A percentile compares a stretch with the other conserved stretches of the same genome.
These are phyloP conservation scores for Lycaena phlaeas DNA, from an alignment of 2,888 invertebrate species.

Conservation along the genomic window DNA sequence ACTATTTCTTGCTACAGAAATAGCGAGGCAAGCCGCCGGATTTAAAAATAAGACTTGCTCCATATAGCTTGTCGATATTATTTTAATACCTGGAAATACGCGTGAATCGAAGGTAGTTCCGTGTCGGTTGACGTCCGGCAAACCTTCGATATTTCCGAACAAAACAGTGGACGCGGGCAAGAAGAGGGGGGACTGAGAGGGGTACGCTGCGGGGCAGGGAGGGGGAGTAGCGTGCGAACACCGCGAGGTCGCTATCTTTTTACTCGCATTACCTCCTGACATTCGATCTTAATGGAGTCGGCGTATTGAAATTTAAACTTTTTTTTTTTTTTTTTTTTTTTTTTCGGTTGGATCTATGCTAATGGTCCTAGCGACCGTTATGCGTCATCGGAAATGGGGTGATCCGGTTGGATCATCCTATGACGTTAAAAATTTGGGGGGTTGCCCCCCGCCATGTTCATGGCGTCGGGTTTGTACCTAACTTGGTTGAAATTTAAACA, in stretches of 20 bases:
- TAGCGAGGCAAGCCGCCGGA: not conserved
- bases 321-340: no score
- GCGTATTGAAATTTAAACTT: constrained; percentile 65
- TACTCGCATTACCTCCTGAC: constrained; percentile 61
- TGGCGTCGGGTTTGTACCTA: no score
- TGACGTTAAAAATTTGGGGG: no score
- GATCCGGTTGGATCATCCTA: no score
- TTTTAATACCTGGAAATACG: constrained; percentile 54
- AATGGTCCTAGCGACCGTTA: no score
- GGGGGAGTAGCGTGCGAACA: constrained; percentile 38
- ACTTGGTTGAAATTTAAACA: constrained; percentile 66
- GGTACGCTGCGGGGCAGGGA: constrained; percentile 17
- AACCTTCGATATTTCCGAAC: constrained; percentile 69
- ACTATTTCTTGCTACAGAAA: not conserved
- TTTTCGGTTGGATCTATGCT: no score
- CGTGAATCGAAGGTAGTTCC: constrained; percentile 63
- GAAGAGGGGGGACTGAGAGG: constrained; percentile 23
- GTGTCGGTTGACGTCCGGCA: constrained; percentile 65
- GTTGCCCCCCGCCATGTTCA: no score
- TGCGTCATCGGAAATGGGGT: no score
- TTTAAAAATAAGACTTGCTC: constrained; percentile 15
- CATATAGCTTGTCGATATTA: constrained; percentile 21
- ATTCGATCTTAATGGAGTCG: constrained; percentile 64
- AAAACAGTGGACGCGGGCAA: constrained; percentile 42
- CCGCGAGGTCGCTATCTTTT: constrained; percentile 61